Evolutionary conservation across 2,888 invertebrate genomes (phyloP).

Genomic region (Caenorhabditis uteleia): DNA sequence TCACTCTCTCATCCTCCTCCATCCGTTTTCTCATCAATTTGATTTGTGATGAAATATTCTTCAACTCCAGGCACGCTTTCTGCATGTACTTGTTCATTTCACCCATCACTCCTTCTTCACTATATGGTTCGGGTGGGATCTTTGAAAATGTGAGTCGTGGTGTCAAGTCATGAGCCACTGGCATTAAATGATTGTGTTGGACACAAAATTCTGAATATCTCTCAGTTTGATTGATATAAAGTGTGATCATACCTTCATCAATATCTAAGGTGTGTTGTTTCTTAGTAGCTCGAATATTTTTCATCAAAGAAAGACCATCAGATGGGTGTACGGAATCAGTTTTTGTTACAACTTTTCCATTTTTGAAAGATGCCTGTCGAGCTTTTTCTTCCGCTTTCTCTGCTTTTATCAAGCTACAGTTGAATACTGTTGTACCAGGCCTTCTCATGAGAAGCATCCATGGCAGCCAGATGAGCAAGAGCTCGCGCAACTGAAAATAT

Average conservation of each 20-base stretch:
- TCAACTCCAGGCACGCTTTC: constrained; percentile 57
- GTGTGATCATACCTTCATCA: constrained; percentile 25
- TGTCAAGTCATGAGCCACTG: constrained; percentile 12
- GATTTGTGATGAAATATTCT: constrained; percentile 52
- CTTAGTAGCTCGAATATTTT: constrained; percentile 20
- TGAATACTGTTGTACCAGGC: constrained; percentile 76
- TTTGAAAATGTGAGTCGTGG: constrained; percentile 28
- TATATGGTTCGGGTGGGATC: constrained; percentile 23
- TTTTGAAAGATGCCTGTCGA: constrained; percentile 11
- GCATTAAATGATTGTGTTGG: constrained; percentile 36
- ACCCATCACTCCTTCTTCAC: constrained; percentile 29
- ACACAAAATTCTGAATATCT: constrained; percentile 27
- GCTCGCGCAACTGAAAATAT: constrained; percentile 82
- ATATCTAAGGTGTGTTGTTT: constrained; percentile 20
- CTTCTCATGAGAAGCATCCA: constrained; percentile 93
- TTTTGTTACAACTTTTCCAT: constrained; percentile 14
- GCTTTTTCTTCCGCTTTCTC: constrained; percentile 46
- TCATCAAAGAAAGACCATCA: constrained; percentile 37
- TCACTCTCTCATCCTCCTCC: constrained; percentile 58
- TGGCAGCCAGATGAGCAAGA: constrained; percentile 95
- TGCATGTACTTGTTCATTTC: constrained; percentile 53
- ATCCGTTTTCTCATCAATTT: constrained; percentile 52
- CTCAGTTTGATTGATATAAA: constrained; percentile 2
- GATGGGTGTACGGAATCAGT: constrained; percentile 20
- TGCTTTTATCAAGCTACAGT: constrained; percentile 31